These are phyloP conservation scores for Choristoneura rosaceana DNA, from an alignment of 2,888 invertebrate species.

Conservation along the genomic window DNA sequence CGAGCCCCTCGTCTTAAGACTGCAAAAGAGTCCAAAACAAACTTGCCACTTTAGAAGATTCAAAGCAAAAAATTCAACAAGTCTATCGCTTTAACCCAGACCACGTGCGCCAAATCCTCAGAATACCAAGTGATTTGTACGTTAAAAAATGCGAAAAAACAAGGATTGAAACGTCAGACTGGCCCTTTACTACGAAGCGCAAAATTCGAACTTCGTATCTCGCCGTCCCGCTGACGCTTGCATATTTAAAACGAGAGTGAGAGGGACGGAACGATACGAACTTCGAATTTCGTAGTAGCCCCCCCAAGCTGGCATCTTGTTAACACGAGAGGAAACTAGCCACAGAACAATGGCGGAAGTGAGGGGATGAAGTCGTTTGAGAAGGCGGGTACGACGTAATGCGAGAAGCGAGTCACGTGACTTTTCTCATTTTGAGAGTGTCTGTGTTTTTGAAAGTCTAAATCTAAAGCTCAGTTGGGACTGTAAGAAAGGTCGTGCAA, in stretches of 20 bases:
- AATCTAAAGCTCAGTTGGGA: too few relatives aligned
- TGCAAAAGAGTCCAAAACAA: not conserved
- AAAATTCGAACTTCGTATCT: too few relatives aligned
- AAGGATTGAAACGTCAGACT: conserved; percentile 41
- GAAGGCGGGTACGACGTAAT: conserved; percentile 3
- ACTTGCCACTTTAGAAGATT: not conserved
- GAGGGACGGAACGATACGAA: too few relatives aligned
- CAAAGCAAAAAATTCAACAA: conserved; percentile 23
- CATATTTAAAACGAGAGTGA: too few relatives aligned
- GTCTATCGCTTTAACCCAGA: conserved; percentile 42
- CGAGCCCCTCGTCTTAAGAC: not conserved
- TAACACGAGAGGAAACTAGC: conserved; percentile 33
- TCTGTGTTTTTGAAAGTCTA: not conserved
- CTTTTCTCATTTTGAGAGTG: not conserved
- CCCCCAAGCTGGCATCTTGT: conserved; percentile 37
- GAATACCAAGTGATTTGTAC: conserved; percentile 25
- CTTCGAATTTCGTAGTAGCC: too few relatives aligned
- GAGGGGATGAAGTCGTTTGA: conserved; percentile 39
- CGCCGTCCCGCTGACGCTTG: too few relatives aligned
- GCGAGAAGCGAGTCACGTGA: not conserved
- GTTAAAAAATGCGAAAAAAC: conserved; percentile 36
- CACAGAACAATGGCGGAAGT: conserved; percentile 29
- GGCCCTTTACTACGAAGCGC: conserved; percentile 39
- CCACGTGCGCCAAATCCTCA: conserved; percentile 33
- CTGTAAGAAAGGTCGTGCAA: too few relatives aligned